These are phyloP conservation scores for Leptinotarsa undecemlineata DNA, from an alignment of 1,140 invertebrate genomes.

Conservation along the genomic window DNA sequence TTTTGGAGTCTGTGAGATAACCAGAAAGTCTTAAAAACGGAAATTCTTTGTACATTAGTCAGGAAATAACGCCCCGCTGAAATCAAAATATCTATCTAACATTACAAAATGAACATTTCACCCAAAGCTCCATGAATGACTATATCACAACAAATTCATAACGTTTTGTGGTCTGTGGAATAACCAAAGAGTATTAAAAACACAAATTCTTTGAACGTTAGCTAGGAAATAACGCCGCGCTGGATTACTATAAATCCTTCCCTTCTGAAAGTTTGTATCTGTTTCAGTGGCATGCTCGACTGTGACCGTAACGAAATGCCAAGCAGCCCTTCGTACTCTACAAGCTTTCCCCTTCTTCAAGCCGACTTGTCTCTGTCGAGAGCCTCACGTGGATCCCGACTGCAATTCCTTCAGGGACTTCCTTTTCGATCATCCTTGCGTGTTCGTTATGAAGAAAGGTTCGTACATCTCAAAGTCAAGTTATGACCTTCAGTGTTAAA, in stretches of 20 bases:
- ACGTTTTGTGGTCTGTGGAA: background rate
- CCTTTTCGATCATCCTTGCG: slow-evolving; percentile 89
- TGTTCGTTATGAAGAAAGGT: slow-evolving; percentile 87
- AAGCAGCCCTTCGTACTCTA: slow-evolving; percentile 81
- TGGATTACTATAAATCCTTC: slow-evolving; percentile 15
- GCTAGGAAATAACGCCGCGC: slow-evolving; percentile 7
- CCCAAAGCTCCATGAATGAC: too few relatives aligned
- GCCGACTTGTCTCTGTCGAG: slow-evolving; percentile 87
- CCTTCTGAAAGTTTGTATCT: slow-evolving; percentile 41
- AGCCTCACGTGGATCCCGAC: slow-evolving; percentile 84
- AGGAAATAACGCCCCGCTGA: background rate
- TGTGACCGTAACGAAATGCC: slow-evolving; percentile 88
- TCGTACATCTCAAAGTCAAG: slow-evolving; percentile 45
- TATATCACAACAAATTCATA: too few relatives aligned
- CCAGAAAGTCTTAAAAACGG: slow-evolving; percentile 11
- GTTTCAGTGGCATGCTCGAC: slow-evolving; percentile 89
- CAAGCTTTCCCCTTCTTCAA: slow-evolving; percentile 90
- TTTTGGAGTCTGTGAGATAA: background rate
- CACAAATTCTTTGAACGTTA: background rate
- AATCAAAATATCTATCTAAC: background rate
- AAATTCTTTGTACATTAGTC: slow-evolving; percentile 2
- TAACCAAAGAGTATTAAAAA: slow-evolving; percentile 9
- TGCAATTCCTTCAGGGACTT: slow-evolving; percentile 91
- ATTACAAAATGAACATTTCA: too few relatives aligned
- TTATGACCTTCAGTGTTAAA: background rate